Evolutionary conservation across 2,797 vertebrate genomes (phyloP).

Genomic region (Alectoris magna): DNA sequence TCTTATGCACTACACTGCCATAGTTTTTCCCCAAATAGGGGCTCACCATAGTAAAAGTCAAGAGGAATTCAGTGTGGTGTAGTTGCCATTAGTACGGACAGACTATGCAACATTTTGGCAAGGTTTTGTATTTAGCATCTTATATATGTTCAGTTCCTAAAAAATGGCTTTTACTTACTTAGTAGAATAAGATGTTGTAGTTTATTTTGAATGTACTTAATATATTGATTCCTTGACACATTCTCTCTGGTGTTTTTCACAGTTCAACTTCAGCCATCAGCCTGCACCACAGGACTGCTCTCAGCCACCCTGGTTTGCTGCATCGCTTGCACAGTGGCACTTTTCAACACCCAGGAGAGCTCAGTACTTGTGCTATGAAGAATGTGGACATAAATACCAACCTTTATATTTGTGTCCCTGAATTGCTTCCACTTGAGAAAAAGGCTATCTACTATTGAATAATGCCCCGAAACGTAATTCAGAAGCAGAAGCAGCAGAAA

Average conservation of each 20-base stretch:
- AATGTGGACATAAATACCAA: neutral
- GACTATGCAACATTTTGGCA: neutral
- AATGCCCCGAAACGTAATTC: neutral
- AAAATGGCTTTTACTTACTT: neutral
- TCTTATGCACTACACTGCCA: neutral
- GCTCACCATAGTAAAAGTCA: neutral
- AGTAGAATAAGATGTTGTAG: neutral
- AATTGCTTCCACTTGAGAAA: neutral
- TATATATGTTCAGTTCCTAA: neutral
- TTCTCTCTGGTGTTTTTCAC: constrained; percentile 26
- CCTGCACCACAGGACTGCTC: neutral
- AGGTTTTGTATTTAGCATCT: neutral
- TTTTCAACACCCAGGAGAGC: neutral
- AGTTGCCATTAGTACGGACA: neutral
- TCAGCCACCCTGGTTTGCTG: neutral
- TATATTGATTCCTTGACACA: constrained; percentile 42
- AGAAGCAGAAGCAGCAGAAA: neutral
- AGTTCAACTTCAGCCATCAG: constrained; percentile 4
- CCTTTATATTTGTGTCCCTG: neutral
- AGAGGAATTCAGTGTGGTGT: neutral
- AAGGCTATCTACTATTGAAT: neutral
- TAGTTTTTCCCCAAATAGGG: neutral
- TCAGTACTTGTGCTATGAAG: neutral
- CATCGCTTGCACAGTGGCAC: neutral
- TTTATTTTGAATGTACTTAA: constrained; percentile 15